Evolutionary conservation across 2,888 invertebrate genomes (phyloP).

Genomic region (Pachliopta kotzebuea): DNA sequence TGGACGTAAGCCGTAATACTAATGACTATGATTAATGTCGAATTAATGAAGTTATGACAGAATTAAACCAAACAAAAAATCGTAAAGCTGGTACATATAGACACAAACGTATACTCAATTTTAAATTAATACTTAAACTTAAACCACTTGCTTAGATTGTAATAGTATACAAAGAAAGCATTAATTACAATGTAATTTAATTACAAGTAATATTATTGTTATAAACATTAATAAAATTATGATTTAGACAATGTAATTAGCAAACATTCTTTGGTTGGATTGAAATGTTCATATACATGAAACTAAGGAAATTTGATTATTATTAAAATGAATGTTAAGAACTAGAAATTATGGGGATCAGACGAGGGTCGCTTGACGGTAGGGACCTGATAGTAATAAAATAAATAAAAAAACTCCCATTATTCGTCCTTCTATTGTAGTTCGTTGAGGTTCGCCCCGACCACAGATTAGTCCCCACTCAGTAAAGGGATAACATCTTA

Average conservation of each 20-base stretch:
- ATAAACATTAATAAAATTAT: too few relatives aligned
- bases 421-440: slow-evolving; percentile 72
- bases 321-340: slow-evolving; percentile 2
- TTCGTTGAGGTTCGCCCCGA: slow-evolving; percentile 45
- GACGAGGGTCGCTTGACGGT: slow-evolving; percentile 59
- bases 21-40: slow-evolving; percentile 52
- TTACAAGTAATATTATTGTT: too few relatives aligned
- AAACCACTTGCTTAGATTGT: too few relatives aligned
- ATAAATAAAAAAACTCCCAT: slow-evolving; percentile 61
- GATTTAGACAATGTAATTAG: too few relatives aligned
- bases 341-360: slow-evolving; percentile 52
- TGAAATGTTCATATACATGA: too few relatives aligned
- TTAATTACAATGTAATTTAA: too few relatives aligned
- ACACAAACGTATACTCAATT: too few relatives aligned
- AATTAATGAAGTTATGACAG: slow-evolving; percentile 50
- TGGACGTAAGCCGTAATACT: neutral
- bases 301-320: neutral
- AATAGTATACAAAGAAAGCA: too few relatives aligned
- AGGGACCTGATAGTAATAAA: slow-evolving; percentile 58
- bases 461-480: slow-evolving; percentile 72
- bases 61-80: slow-evolving; percentile 7
- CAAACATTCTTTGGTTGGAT: too few relatives aligned
- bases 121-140: too few relatives aligned
- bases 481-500: slow-evolving; percentile 76
- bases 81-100: too few relatives aligned